Conservation (phyloP, 2,797 vertebrate species). For the Amblyraja radiata region DNA sequence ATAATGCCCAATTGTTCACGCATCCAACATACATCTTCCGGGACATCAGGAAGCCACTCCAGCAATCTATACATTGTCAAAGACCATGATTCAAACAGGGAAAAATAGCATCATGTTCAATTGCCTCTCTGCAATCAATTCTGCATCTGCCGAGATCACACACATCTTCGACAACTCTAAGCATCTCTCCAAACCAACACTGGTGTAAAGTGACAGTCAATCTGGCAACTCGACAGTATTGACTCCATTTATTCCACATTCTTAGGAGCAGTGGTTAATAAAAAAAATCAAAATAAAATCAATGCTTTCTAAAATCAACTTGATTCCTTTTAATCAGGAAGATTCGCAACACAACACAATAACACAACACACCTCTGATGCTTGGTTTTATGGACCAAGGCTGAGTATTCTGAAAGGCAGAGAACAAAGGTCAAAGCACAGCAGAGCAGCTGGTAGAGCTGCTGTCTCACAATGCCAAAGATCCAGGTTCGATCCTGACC, state of each 20-base stretch:
- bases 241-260: not conserved
- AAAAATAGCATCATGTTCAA: not conserved
- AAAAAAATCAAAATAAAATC: too few relatives aligned
- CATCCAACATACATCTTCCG: slow-evolving; percentile 70
- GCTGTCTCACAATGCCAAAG: too few relatives aligned
- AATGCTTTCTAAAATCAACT: not conserved
- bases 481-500: too few relatives aligned
- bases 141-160: not conserved
- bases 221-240: not conserved
- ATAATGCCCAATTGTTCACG: slow-evolving; percentile 57
- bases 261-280: not conserved
- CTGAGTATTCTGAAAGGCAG: too few relatives aligned
- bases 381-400: too few relatives aligned
- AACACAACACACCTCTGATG: not conserved
- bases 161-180: not conserved
- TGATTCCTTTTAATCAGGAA: not conserved
- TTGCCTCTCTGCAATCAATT: not conserved
- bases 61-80: slow-evolving; percentile 58
- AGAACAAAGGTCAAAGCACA: not conserved
- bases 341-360: not conserved
- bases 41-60: slow-evolving; percentile 82
- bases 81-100: not conserved
- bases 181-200: not conserved
- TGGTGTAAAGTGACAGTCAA: not conserved
- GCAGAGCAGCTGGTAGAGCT: too few relatives aligned